phyloP scores from a whole-genome alignment of 2,113 vertebrate genomes.

The Bubo blakistoni region DNA sequence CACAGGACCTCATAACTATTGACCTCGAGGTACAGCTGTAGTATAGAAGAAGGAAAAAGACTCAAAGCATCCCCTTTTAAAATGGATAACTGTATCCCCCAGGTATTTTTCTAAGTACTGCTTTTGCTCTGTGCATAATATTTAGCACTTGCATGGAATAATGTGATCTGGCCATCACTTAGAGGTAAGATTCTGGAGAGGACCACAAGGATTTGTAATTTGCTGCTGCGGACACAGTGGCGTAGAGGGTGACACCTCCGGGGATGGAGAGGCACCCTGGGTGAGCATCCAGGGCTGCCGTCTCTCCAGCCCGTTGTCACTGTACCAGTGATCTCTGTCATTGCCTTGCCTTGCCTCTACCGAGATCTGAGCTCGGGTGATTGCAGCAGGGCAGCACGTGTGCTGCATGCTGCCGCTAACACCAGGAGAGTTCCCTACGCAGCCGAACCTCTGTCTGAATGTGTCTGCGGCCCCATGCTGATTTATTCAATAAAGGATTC shows the following conservation, averaged over 20 bases:
- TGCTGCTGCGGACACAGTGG: neutral
- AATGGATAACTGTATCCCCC: neutral
- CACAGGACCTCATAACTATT: neutral
- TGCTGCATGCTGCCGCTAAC: neutral
- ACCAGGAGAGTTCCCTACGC: neutral
- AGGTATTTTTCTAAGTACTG: neutral
- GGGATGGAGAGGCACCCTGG: neutral
- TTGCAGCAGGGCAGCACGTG: neutral
- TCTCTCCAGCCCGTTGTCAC: neutral
- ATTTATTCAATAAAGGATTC: neutral
- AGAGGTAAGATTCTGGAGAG: neutral
- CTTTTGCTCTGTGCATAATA: neutral
- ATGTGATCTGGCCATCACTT: neutral
- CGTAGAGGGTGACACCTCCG: neutral
- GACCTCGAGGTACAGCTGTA: neutral
- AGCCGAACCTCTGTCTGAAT: neutral
- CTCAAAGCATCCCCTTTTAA: neutral
- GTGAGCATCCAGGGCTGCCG: neutral
- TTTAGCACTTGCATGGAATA: neutral
- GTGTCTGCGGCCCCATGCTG: neutral
- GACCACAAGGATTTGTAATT: neutral
- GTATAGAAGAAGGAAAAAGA: neutral
- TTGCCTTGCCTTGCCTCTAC: neutral
- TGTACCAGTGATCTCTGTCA: neutral
- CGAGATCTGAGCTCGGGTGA: neutral